These are phyloP conservation scores for Colletes collaris DNA, from an alignment of 2,888 invertebrate genomes.

Conservation along the genomic window DNA sequence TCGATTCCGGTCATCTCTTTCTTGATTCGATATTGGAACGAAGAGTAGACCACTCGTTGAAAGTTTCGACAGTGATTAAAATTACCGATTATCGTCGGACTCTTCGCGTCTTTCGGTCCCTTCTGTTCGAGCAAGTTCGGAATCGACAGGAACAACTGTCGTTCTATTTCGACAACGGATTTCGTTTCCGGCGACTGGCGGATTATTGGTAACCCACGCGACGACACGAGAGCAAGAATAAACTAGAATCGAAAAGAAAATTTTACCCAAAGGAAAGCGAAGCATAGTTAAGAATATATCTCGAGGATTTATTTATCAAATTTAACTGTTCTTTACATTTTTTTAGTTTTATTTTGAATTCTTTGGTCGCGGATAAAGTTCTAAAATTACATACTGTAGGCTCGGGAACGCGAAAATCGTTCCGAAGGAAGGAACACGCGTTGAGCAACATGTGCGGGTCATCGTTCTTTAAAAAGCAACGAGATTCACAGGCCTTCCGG, in stretches of 20 bases:
- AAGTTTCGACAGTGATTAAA: too few species aligned
- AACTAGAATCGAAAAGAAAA: neutral
- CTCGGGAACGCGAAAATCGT: neutral
- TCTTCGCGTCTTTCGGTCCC: neutral
- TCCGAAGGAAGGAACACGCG: slow-evolving; percentile 10
- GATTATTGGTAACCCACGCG: slow-evolving; percentile 12
- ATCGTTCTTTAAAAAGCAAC: slow-evolving; percentile 45
- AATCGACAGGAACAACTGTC: neutral
- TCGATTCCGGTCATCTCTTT: too few species aligned
- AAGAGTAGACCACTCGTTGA: too few species aligned
- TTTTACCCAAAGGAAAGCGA: too few species aligned
- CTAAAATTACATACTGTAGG: too few species aligned
- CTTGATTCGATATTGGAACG: too few species aligned
- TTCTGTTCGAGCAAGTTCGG: neutral
- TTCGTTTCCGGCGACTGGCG: slow-evolving; percentile 1
- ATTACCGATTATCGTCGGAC: too few species aligned
- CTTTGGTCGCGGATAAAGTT: neutral
- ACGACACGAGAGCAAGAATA: neutral
- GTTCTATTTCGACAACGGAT: slow-evolving; percentile 1
- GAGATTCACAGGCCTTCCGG: slow-evolving; percentile 47
- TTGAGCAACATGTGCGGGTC: slow-evolving; percentile 8
- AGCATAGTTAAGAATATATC: too few species aligned
- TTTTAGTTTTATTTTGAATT: too few species aligned
- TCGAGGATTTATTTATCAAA: too few species aligned
- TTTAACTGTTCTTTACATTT: too few species aligned